Percentiles rank a stretch among this genome's conserved stretches.
phyloP scores from a whole-genome alignment of 1,140 invertebrate genomes.

The Eriosoma lanigerum region DNA sequence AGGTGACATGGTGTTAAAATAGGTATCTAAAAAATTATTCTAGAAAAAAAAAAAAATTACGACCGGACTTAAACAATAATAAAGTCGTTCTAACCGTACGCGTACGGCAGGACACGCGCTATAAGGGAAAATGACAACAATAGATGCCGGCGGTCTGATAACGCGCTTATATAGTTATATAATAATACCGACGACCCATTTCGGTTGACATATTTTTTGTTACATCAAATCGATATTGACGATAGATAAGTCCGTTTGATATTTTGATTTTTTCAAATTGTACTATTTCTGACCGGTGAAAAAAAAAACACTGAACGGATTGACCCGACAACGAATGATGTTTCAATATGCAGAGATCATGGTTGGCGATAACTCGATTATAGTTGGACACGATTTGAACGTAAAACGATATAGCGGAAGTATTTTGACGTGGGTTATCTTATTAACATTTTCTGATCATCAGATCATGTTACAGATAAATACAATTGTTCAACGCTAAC shows the following conservation, averaged over 20 bases:
- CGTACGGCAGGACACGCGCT: not conserved
- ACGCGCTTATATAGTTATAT: too few species aligned
- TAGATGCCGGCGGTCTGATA: not conserved
- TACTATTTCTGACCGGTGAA: not conserved
- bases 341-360: not conserved
- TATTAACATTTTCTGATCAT: not conserved
- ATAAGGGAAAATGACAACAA: not conserved
- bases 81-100: not conserved
- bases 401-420: conserved; percentile 25
- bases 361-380: not conserved
- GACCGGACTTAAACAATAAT: not conserved
- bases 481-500: not conserved
- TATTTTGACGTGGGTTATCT: conserved; percentile 31
- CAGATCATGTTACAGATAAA: not conserved
- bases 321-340: conserved; percentile 4
- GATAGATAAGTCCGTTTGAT: too few species aligned
- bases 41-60: not conserved
- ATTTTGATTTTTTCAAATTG: not conserved
- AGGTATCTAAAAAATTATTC: too few species aligned
- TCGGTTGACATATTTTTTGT: not conserved
- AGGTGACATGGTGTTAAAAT: too few species aligned
- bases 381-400: not conserved
- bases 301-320: not conserved
- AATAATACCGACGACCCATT: too few species aligned
- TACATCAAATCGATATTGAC: not conserved